These are phyloP conservation scores for Perca fluviatilis DNA, from an alignment of 2,113 vertebrate genomes.

Conservation along the genomic window DNA sequence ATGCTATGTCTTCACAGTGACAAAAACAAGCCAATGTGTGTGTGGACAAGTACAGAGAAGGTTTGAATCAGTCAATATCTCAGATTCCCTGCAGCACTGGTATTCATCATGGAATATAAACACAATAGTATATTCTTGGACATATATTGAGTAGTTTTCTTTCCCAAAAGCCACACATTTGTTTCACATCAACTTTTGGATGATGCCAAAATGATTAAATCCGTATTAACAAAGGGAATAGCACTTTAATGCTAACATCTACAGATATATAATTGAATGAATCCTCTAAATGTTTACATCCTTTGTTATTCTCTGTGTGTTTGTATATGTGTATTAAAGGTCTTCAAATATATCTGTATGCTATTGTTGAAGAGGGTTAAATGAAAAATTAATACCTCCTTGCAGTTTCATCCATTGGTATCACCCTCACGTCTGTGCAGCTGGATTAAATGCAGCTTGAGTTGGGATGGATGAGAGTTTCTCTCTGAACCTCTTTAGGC, in stretches of 20 bases:
- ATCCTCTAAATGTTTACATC: background rate
- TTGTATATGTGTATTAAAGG: background rate
- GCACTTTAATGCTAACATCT: background rate
- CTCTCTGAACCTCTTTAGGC: conserved; percentile 44
- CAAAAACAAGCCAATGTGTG: background rate
- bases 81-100: background rate
- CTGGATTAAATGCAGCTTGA: conserved; percentile 48
- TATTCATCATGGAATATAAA: background rate
- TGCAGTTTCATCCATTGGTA: conserved; percentile 40
- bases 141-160: background rate
- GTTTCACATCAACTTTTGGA: too few relatives aligned
- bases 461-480: conserved; percentile 46
- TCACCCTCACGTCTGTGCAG: conserved; percentile 55
- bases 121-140: background rate
- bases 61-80: background rate
- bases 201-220: background rate
- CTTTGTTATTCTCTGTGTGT: background rate
- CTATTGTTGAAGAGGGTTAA: conserved; percentile 16
- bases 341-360: background rate
- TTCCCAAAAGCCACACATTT: background rate
- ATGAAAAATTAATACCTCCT: conserved; percentile 42
- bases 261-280: background rate
- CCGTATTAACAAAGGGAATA: background rate
- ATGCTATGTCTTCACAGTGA: background rate
- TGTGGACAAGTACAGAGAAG: background rate